Evolutionary conservation across 1,140 invertebrate genomes (phyloP), one percentile per base, ranked within the genome.

Genomic region (Asbolus verrucosus): DNA sequence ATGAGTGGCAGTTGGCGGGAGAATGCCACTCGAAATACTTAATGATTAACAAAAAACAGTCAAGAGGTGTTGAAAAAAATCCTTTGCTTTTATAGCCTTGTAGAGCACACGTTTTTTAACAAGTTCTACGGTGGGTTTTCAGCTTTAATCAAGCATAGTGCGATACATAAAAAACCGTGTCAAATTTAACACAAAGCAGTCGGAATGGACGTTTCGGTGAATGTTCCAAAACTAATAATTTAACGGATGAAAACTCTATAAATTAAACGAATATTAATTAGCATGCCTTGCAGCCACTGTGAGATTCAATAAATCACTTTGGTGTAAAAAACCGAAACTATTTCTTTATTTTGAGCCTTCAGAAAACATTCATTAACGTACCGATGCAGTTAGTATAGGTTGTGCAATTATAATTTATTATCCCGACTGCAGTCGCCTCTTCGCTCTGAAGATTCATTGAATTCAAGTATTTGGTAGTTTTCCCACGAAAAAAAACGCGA

Each of bases 231-330:
- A 54, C 18, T 11, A 54, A 30, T 54, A 54, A 54, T 54, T 54
- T 54, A 54, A 24, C 46, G 46, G 46, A 27, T 54, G 46, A 54
- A n/a, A 6, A 2, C 13, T 30, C 46, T 8, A 6, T 54, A 30
- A 54, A 54, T 54, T 54, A 54, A 27, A 54, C 27, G 27, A 54
- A 27, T 54, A 54, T 54, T 54, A 54, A 54, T 54, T 54, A 54
- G 2, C n/a, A 14, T 16, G 41, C 15, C 41, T n/a, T 19, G 24
- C 24, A 27, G 24, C 24, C 24, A 11, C 33, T 4, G 5, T 14
- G 9, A 11, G 8, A 50, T 1, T 21, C 16, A 1, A 21, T 50
- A 50, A 50, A 50, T 50, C 43, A 50, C 2, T 36, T 6, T n/a
- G 33, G 33, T 11, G n/a, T 6, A 36, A 27, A 11, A 36, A 11